Percentiles rank a stretch among this genome's conserved stretches.
Conservation (phyloP, 2,113 vertebrate genomes). For the Melanerpes formicivorus region DNA sequence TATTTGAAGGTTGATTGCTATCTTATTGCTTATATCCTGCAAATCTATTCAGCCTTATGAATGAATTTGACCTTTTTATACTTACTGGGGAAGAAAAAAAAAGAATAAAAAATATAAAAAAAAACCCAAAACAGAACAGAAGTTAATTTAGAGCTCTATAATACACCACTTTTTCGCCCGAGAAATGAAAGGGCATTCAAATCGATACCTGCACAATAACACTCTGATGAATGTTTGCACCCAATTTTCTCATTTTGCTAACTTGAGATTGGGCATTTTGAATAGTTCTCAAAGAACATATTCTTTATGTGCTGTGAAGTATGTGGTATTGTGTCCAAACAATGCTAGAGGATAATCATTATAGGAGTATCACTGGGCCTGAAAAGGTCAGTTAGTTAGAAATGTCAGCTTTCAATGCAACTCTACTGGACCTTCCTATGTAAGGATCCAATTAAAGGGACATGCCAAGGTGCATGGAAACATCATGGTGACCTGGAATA, state of each 20-base stretch:
- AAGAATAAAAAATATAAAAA: constrained; percentile 48
- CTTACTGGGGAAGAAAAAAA: constrained; percentile 84
- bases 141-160: constrained; percentile 95
- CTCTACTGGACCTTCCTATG: constrained; percentile 84
- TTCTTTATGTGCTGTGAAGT: constrained; percentile 79
- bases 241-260: constrained; percentile 92
- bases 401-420: constrained; percentile 99
- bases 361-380: constrained; percentile 90
- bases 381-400: constrained; percentile 99
- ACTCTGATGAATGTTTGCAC: constrained; percentile 92
- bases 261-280: constrained; percentile 81
- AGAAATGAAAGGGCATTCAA: constrained; percentile 98
- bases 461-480: constrained; percentile 78
- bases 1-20: constrained; percentile 94
- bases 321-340: constrained; percentile 89
- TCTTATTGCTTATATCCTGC: constrained; percentile 84
- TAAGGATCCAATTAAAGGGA: constrained; percentile 97
- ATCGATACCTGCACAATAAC: constrained; percentile 95
- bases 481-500: constrained; percentile 76
- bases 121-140: constrained; percentile 72
- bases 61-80: constrained; percentile 98
- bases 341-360: constrained; percentile 96
- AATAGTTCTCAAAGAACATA: constrained; percentile 84
- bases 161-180: constrained; percentile 84
- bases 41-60: constrained; percentile 93